A percentile compares a stretch with the other conserved stretches of the same genome.
phyloP scores from a whole-genome alignment of 2,888 invertebrate genomes.

The Dioctria linearis region DNA sequence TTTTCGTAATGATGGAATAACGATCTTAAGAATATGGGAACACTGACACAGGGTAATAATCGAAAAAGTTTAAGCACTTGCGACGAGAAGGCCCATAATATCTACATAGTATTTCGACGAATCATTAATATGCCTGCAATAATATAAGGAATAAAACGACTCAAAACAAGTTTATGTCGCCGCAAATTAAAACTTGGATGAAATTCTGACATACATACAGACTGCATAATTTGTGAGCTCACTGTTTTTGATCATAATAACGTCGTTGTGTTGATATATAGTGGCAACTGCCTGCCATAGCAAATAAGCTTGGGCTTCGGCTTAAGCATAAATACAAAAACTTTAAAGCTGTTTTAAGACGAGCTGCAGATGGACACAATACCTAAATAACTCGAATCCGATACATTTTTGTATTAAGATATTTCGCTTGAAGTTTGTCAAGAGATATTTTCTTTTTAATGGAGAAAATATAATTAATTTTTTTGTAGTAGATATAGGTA shows the following conservation, averaged over 20 bases:
- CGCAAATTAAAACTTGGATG: constrained; percentile 25
- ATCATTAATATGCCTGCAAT: too few species aligned
- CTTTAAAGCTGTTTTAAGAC: background rate
- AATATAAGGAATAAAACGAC: constrained; percentile 24
- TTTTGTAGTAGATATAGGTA: background rate
- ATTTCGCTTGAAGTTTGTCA: background rate
- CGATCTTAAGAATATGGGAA: too few species aligned
- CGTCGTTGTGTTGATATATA: constrained; percentile 37
- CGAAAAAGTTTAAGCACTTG: too few species aligned
- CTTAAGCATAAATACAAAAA: background rate
- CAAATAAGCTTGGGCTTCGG: background rate
- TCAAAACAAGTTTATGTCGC: constrained; percentile 25
- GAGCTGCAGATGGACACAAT: background rate
- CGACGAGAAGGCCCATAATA: too few species aligned
- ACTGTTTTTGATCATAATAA: constrained; percentile 25
- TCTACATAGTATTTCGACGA: too few species aligned
- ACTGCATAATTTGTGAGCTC: constrained; percentile 26
- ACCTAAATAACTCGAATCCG: too few species aligned
- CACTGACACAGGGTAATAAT: too few species aligned
- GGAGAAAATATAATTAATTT: constrained; percentile 7
- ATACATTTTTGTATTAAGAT: too few species aligned
- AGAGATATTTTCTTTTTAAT: background rate
- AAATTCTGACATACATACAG: background rate
- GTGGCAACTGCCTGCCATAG: background rate
- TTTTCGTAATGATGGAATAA: too few species aligned